Base-by-base conservation (phyloP, 2,113 vertebrate species). In the Phaethon lepturus region DNA sequence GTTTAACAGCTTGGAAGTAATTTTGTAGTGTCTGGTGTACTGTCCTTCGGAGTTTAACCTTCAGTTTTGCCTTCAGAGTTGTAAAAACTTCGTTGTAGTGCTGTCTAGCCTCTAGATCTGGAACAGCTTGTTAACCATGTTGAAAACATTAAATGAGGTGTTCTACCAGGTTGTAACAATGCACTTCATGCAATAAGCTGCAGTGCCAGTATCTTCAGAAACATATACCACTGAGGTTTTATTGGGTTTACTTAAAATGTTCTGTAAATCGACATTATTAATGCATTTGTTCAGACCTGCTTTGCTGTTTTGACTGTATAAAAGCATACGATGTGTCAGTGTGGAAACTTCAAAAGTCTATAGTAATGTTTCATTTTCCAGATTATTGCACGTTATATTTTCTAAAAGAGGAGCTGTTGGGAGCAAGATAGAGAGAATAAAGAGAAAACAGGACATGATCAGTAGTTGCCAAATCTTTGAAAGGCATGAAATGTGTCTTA, bases 161-260 rank as follows among this genome's bases (percentile, higher is more conserved):
- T 49, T 86, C 44, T 67, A 15, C 22, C 8, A 50, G 42, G 11
- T 25, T 42, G 4, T 80, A 71, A 25, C n/a, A 53, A 5, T 25
- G 31, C 42, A 73, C 17, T 62, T 13, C 24, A 3, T 75, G 20
- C 18, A 3, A 50, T 76, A 62, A 69, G 11, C 38, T 66, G 47
- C 16, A 15, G 19, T n/a, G 28, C 29, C 33, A 22, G 3, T 22
- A 7, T 79, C 44, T 74, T 72, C 53, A 78, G 33, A 79, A 72
- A 75, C 6, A 4, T 6, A 2, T 75, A 2, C 25, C 35, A 13
- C 14, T 50, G 56, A 52, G 42, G 10, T 76, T 83, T 82, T 72
- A 3, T 5, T n/a, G 2, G 5, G 11, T 69, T 91, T 76, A 4
- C 16, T 62, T 42, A 26, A 0, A 0, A 40, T 81, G 26, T 79